These are phyloP conservation scores for Drosophila emarginata DNA, from an alignment of 2,888 invertebrate species.

Conservation along the genomic window DNA sequence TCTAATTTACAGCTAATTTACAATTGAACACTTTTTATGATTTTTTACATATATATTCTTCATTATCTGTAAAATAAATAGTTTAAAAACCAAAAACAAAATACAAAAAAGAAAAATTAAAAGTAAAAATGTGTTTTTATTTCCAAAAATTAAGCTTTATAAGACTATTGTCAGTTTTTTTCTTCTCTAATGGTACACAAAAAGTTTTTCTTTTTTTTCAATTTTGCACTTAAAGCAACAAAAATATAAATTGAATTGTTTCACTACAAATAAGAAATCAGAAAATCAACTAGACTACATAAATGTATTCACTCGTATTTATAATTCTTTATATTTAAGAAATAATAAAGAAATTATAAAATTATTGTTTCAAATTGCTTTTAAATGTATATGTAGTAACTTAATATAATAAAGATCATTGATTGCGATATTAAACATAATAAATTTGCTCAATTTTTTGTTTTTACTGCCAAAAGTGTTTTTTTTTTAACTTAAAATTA, in stretches of 20 bases:
- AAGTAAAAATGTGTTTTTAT: conserved; percentile 62
- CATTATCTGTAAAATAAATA: background rate
- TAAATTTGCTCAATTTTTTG: conserved; percentile 13
- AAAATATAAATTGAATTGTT: background rate
- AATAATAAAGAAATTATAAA: conserved; percentile 14
- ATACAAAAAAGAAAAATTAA: conserved; percentile 27
- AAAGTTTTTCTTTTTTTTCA: background rate
- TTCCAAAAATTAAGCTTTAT: conserved; percentile 54
- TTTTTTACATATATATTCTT: conserved; percentile 9
- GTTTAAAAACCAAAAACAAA: background rate
- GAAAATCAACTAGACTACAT: conserved; percentile 31
- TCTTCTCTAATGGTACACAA: conserved; percentile 10
- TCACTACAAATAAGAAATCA: conserved; percentile 18
- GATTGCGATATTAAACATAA: conserved; percentile 36
- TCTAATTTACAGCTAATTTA: conserved; percentile 61
- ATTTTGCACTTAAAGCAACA: background rate
- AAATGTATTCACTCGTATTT: conserved; percentile 6
- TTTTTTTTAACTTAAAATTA: conserved; percentile 48
- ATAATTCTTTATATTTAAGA: conserved; percentile 22
- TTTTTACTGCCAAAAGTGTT: conserved; percentile 14
- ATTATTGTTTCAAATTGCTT: conserved; percentile 11
- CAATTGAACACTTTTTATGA: conserved; percentile 26
- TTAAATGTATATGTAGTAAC: conserved; percentile 25
- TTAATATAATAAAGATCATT: conserved; percentile 49
- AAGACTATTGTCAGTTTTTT: conserved; percentile 31